phyloP scores from a whole-genome alignment of 2,888 invertebrate species.

The Diarsia rubi region DNA sequence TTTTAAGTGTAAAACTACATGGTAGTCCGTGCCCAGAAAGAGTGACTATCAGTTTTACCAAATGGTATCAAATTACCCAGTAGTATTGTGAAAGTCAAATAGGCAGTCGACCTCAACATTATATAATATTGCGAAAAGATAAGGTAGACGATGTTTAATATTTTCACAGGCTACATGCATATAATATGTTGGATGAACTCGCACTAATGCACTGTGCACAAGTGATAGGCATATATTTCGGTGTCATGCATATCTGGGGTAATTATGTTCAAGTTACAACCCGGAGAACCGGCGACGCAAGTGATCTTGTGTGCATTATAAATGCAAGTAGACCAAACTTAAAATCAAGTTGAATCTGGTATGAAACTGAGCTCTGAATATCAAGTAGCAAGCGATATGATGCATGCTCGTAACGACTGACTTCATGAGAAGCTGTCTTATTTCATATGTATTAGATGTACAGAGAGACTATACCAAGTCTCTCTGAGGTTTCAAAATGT shows the following conservation, averaged over 20 bases:
- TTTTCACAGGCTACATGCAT: background rate
- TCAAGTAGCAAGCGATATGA: constrained; percentile 57
- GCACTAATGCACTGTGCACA: constrained; percentile 2
- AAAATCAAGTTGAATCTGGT: constrained; percentile 57
- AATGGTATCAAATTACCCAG: too few relatives aligned
- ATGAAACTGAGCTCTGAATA: constrained; percentile 57
- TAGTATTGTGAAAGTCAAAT: too few relatives aligned
- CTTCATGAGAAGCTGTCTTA: constrained; percentile 16
- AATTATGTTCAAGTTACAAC: constrained; percentile 52
- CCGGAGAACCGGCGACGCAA: constrained; percentile 38
- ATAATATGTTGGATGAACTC: background rate
- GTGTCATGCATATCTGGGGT: constrained; percentile 40
- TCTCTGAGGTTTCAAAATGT: background rate
- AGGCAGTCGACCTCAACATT: too few relatives aligned
- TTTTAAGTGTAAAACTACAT: background rate
- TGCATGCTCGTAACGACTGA: constrained; percentile 38
- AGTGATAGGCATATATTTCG: constrained; percentile 20
- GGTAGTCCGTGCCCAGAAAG: too few relatives aligned
- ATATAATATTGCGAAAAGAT: too few relatives aligned
- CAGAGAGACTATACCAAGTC: background rate
- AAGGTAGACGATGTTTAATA: background rate
- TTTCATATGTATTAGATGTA: constrained; percentile 20
- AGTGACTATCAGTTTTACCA: too few relatives aligned
- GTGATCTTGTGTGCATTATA: constrained; percentile 54
- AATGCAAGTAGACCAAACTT: constrained; percentile 57